Evolutionary conservation across 1,140 invertebrate genomes (phyloP), one percentile per base, ranked within the genome.

Genomic region (Neodiprion virginianus): DNA sequence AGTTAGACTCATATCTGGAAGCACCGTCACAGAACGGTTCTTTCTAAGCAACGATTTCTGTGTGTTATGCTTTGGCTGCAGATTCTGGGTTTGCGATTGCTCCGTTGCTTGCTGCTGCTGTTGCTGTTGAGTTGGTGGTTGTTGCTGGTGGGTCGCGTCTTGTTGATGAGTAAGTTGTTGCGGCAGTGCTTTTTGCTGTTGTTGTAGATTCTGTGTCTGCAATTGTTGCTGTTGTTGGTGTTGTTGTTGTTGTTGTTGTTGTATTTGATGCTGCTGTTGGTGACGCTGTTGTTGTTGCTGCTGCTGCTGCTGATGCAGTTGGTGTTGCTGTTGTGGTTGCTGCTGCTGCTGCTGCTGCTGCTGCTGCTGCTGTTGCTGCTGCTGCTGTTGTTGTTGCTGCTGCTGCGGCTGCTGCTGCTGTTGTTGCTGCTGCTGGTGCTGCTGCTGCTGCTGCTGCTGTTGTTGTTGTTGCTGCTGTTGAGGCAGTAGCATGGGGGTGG

Each of bases 1-100:
- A 50, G 90, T 91, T 72, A 90, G 84, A 74, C 84, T 87, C 69
- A 83, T 86, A 70, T 89, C 88, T n/a, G 86, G 81, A 78, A 88
- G 85, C 83, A 87, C 80, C 7, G 86, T 84, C n/a, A 88, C 84
- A 8, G 90, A 89, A 76, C 90, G 86, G 82, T 88, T 91, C 78
- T 91, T 91, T 72, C 90, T 86, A 71, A 91, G 84, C 14, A 90
- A 77, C 23, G 90, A 90, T 76, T 91, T 90, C 79, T 89, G 85
- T 65, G 83, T 88, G 71, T 86, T 87, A 72, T 87, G 84, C 75
- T 87, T 88, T 12, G 85, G 82, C 75, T 83, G 82, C 4, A 86
- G 78, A 74, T 83, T 84, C 79, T 88, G 87, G 66, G 76, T 74
- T 73, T 85, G 83, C 53, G 83, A 77, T 74, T 82, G 81, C 77